Evolutionary conservation across 2,888 invertebrate species (phyloP), one percentile per base, ranked within the genome.

Genomic region (Linnaemya tessellans): DNA sequence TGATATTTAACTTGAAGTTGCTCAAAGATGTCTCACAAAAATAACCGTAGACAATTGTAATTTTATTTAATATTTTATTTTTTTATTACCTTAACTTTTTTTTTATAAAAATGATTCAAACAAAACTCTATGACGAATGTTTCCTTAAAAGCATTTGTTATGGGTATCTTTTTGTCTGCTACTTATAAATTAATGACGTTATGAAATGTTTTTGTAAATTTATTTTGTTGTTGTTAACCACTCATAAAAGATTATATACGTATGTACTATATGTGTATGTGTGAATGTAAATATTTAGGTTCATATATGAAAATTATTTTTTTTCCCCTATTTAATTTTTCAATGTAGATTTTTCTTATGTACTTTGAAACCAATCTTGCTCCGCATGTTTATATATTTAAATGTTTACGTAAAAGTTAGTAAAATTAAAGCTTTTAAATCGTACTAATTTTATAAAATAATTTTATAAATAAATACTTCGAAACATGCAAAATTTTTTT

Each of bases 41-140:
- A 43, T 51, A 60, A 56, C 46, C 11, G 58, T 67, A 49, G 41
- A 58, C 74, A 74, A 49, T 58, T 65, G 73, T 30, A 73, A n/a
- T 58, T 74, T 70, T 51, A 30, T 35, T 74, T 77, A 51, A 41
- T 35, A 18, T 15, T 10, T 49, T 20, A 15, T 60, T 41, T 25
- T 75, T 18, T 60, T 46, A 35, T 38, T 51, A 54, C 18, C 25
- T 65, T 73, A 49, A 20, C 18, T 10, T 13, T 22, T 22, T 41
- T 49, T 38, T 35, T 11, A 20, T 11, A 30, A 56, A 58, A 80
- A 67, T 18, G 3, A 62, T 5, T 64, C 56, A 25, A 30, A 56
- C 30, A 64, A 65, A 81, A 62, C 71, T 65, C 56, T 77, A 70
- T 82, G 71, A 71, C 70, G 64, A 77, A 58, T 65, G 30, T 60